Base-by-base conservation (phyloP, 2,888 invertebrate genomes). In the Aspidiotus destructor region DNA sequence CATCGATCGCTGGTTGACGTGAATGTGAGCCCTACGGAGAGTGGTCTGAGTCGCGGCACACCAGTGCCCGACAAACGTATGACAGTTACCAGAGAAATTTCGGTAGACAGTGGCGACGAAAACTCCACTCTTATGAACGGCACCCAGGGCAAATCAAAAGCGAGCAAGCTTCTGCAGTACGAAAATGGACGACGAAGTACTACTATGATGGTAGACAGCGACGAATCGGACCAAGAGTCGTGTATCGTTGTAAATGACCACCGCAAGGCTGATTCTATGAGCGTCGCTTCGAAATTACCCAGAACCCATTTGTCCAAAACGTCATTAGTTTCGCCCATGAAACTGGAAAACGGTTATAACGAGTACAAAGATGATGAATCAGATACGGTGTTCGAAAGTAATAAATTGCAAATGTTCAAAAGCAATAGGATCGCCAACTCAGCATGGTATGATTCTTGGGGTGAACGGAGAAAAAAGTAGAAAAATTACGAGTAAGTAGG, bases 171-270 rank as follows among this genome's bases (percentile, higher is more conserved):
- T 11, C 28, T 28, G 28, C 55, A 62, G 57, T 63, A 64, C 7
- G 69, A 61, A 15, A 63, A 41, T 42, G 17, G 69, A 28, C 52
- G 41, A 16, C 15, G 60, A 41, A 69, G 48, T 42, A 68, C 62
- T 10, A 58, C 42, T 53, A 60, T 69, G 60, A 60, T 70, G 65
- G 41, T 62, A 55, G 41, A 64, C 63, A 76, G 76, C 40, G 78
- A 78, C 11, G 78, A 78, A 53, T 78, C 79, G 44, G 80, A 80
- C 11, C 77, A 78, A 7, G 80, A 81, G 71, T 80, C 80, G 16
- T 90, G 90, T 75, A 90, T 91, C 73, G 87, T 92, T 64, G 88
- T 91, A 41, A 88, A 90, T 73, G 90, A 91, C 78, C 88, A 88
- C 74, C 70, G 73, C 70, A 72, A 73, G 67, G 15, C 79, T 77